Evolutionary conservation across 2,113 vertebrate species (phyloP).

Genomic region (Pangasianodon hypophthalmus): DNA sequence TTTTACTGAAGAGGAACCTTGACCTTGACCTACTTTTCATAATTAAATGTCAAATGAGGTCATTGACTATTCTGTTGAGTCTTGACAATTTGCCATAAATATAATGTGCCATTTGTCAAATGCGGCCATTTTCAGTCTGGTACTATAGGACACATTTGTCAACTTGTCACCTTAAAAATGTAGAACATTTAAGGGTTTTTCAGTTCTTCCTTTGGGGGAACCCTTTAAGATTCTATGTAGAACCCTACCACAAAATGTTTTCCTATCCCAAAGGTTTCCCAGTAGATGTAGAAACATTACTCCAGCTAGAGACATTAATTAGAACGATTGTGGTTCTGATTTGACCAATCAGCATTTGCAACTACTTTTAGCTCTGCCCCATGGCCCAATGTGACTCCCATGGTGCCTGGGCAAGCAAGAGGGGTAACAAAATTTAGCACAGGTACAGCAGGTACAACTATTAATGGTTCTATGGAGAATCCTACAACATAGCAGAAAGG

Average conservation of each 20-base stretch:
- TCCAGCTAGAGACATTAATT: neutral
- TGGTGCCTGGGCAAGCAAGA: neutral
- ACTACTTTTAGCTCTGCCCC: neutral
- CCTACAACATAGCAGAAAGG: neutral
- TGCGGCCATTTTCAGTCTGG: neutral
- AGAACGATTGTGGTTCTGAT: neutral
- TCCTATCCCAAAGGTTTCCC: too few species aligned
- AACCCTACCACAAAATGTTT: neutral
- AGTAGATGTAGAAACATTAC: neutral
- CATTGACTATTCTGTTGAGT: conserved; percentile 42
- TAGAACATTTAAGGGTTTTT: neutral
- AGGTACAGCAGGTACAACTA: neutral
- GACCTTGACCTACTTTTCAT: neutral
- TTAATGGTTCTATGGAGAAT: neutral
- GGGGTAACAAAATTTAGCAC: too few species aligned
- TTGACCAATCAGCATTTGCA: neutral
- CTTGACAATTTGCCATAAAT: conserved; percentile 56
- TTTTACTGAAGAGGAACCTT: neutral
- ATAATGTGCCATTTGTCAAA: conserved; percentile 57
- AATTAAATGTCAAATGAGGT: neutral
- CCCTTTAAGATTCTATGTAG: neutral
- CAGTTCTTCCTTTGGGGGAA: neutral
- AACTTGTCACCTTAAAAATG: neutral
- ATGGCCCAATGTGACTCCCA: neutral
- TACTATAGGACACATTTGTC: neutral